Conservation (phyloP, 1,140 invertebrate species). For the Lysiphlebus fabarum region DNA sequence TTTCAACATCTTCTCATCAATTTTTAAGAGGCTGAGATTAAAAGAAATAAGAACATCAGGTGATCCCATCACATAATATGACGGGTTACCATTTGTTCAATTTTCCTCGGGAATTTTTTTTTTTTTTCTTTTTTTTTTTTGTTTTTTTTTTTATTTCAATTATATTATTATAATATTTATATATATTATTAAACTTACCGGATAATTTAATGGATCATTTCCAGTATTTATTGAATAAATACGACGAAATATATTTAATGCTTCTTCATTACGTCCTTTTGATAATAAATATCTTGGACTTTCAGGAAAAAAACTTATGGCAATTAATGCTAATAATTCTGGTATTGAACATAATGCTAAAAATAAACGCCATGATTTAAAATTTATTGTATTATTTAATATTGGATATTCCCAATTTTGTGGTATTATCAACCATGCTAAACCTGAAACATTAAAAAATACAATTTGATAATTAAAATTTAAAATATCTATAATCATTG, state of each 20-base stretch:
- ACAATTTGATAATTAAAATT: conserved; percentile 5
- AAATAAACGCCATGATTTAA: conserved; percentile 66
- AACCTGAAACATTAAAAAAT: conserved; percentile 51
- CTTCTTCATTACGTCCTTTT: conserved; percentile 55
- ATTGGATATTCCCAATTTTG: conserved; percentile 48
- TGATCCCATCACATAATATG: conserved; percentile 19
- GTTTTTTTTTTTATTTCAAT: background rate
- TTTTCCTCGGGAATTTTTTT: background rate
- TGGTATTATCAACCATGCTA: conserved; percentile 68
- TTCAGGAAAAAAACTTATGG: conserved; percentile 64
- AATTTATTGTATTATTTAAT: conserved; percentile 46
- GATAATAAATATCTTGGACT: conserved; percentile 68
- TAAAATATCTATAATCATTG: conserved; percentile 5
- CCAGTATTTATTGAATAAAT: conserved; percentile 59
- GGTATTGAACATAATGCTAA: conserved; percentile 64
- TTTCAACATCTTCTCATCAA: conserved; percentile 9
- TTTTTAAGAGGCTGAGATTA: conserved; percentile 22
- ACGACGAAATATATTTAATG: conserved; percentile 56
- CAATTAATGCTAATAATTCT: conserved; percentile 57
- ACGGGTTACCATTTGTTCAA: conserved; percentile 24
- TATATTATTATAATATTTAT: background rate
- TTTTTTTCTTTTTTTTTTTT: too few species aligned
- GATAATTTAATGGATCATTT: conserved; percentile 45
- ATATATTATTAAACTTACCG: conserved; percentile 37
- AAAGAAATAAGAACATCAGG: conserved; percentile 25